Conservation (phyloP, 92 coral and sea anemone species). For the Diadumene lineata region DNA sequence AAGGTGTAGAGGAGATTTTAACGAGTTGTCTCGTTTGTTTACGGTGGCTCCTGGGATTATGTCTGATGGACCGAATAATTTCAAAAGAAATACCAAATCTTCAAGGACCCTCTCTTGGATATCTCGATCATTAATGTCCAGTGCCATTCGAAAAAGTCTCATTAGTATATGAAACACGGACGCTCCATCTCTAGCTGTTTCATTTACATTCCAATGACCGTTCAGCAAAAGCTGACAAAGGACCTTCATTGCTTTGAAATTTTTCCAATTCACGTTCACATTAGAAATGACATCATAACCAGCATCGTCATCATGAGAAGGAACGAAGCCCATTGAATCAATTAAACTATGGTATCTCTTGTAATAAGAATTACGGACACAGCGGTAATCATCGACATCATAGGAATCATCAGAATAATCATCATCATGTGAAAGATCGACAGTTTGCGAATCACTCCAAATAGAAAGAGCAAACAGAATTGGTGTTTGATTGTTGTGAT, state of each 20-base stretch:
- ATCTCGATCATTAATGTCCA: background rate
- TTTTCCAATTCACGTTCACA: background rate
- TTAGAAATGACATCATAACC: no score
- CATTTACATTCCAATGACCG: background rate
- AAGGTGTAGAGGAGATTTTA: constrained; percentile 11
- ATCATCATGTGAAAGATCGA: no score
- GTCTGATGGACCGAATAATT: background rate
- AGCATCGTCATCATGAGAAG: no score
- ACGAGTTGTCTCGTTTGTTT: background rate
- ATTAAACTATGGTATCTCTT: no score
- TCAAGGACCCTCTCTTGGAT: background rate
- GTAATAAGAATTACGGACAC: no score
- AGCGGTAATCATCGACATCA: no score
- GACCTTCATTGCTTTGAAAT: background rate
- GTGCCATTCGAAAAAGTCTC: background rate
- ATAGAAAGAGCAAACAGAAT: constrained; percentile 10
- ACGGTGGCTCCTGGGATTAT: background rate
- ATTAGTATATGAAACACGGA: constrained; percentile 22
- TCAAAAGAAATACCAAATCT: background rate
- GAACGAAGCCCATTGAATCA: no score
- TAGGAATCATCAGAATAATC: no score
- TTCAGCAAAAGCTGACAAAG: constrained; percentile 8
- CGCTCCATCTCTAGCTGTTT: constrained; percentile 3
- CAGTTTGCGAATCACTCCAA: background rate
- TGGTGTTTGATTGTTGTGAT: constrained; percentile 17